phyloP scores from a whole-genome alignment of 2,113 vertebrate species.

The Microcebus griseorufus region DNA sequence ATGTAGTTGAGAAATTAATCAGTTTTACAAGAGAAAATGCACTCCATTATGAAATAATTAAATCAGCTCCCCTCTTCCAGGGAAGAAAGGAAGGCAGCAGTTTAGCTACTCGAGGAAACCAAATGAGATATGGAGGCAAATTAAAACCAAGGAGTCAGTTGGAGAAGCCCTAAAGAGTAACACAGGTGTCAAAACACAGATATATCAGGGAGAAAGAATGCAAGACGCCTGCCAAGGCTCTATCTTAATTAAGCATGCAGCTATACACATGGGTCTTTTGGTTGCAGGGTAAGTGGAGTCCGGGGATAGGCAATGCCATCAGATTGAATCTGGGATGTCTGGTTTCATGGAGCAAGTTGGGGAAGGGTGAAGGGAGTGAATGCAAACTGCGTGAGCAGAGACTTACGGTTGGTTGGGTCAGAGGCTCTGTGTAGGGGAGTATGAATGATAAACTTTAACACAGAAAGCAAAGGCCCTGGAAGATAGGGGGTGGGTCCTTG shows the following conservation, averaged over 20 bases:
- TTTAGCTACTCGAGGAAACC: conserved; percentile 6
- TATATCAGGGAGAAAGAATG: background rate
- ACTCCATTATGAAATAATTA: conserved; percentile 49
- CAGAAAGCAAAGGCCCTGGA: background rate
- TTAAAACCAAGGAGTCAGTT: conserved; percentile 9
- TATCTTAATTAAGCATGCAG: background rate
- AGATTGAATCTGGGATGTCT: background rate
- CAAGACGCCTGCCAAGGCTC: background rate
- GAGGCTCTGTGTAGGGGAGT: background rate
- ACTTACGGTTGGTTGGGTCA: background rate
- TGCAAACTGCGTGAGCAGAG: background rate
- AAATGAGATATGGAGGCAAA: background rate
- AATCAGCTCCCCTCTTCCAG: background rate
- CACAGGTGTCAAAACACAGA: conserved; percentile 32
- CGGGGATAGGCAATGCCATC: background rate
- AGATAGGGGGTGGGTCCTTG: background rate
- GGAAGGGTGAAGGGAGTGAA: background rate
- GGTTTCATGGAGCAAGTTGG: background rate
- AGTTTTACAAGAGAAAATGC: conserved; percentile 51
- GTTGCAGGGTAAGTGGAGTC: background rate
- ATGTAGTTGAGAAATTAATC: conserved; percentile 36
- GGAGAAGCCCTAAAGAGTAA: background rate
- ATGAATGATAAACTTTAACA: background rate
- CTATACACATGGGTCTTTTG: background rate
- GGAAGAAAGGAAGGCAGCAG: background rate